Conservation (phyloP, 1,140 invertebrate genomes). For the Drosophila parabipectinata region DNA sequence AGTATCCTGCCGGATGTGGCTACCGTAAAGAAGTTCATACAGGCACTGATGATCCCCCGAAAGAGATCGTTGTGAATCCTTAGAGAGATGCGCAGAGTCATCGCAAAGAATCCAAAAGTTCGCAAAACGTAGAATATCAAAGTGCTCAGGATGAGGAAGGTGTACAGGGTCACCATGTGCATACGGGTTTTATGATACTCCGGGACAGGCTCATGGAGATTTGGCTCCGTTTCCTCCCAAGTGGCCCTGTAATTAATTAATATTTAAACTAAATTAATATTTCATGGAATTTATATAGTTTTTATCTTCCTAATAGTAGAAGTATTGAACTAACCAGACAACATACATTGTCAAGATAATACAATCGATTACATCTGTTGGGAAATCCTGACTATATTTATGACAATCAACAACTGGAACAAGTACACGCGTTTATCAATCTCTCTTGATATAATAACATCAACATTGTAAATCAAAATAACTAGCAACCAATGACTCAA, state of each 20-base stretch:
- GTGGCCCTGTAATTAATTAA: constrained; percentile 58
- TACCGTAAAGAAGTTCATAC: constrained; percentile 95
- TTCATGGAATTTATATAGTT: neutral
- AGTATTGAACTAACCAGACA: constrained; percentile 25
- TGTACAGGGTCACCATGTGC: constrained; percentile 58
- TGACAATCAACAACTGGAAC: constrained; percentile 41
- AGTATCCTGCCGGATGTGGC: constrained; percentile 92
- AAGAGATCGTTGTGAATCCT: constrained; percentile 94
- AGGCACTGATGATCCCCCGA: constrained; percentile 90
- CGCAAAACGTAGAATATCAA: constrained; percentile 84
- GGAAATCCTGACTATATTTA: constrained; percentile 33
- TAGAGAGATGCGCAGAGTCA: constrained; percentile 92
- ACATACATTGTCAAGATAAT: constrained; percentile 24
- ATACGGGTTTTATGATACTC: constrained; percentile 53
- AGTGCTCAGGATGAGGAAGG: constrained; percentile 63
- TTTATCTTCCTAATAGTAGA: neutral
- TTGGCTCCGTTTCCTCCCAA: constrained; percentile 78
- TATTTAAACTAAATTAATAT: neutral
- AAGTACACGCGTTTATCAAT: constrained; percentile 31
- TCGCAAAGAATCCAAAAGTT: constrained; percentile 90
- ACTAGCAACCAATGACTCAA: constrained; percentile 8
- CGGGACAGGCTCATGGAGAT: constrained; percentile 49
- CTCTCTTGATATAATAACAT: constrained; percentile 1
- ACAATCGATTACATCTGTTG: constrained; percentile 16
- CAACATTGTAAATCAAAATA: constrained; percentile 13